Evolutionary conservation across 1,140 invertebrate species (phyloP).

Genomic region (Pogonognathellus flavescens): DNA sequence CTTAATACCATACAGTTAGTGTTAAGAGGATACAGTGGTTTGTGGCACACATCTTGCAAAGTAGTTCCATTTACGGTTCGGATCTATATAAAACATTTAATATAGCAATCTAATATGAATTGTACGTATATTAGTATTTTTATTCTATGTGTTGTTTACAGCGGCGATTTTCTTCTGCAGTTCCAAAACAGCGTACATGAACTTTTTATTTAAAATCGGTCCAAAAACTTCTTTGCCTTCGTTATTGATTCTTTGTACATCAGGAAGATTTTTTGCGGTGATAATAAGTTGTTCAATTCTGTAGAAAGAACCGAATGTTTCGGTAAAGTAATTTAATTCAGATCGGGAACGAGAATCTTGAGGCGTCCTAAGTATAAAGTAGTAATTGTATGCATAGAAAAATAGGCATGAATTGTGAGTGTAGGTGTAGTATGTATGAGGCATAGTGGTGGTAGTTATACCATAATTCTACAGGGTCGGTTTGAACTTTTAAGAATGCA

Average conservation of each 20-base stretch:
- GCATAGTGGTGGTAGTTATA: too few relatives aligned
- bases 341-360: slow-evolving; percentile 80
- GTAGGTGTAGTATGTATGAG: too few relatives aligned
- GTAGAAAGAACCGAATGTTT: slow-evolving; percentile 95
- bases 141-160: slow-evolving; percentile 68
- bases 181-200: slow-evolving; percentile 77
- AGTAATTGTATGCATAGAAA: too few relatives aligned
- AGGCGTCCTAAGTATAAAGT: too few relatives aligned
- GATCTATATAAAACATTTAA: slow-evolving; percentile 68
- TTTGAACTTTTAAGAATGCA: slow-evolving; percentile 78
- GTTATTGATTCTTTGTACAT: slow-evolving; percentile 72
- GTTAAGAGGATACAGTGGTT: slow-evolving; percentile 81
- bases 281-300: slow-evolving; percentile 92
- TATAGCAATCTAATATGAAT: background rate
- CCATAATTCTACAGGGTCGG: slow-evolving; percentile 91
- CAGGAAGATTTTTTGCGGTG: slow-evolving; percentile 69
- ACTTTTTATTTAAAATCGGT: slow-evolving; percentile 78
- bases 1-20: slow-evolving; percentile 85
- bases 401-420: too few relatives aligned
- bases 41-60: slow-evolving; percentile 68
- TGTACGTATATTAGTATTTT: slow-evolving; percentile 46
- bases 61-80: slow-evolving; percentile 55
- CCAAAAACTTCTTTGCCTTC: slow-evolving; percentile 69
- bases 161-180: slow-evolving; percentile 76
- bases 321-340: slow-evolving; percentile 91